phyloP scores from a whole-genome alignment of 2,113 vertebrate genomes.

The Pandion haliaetus region DNA sequence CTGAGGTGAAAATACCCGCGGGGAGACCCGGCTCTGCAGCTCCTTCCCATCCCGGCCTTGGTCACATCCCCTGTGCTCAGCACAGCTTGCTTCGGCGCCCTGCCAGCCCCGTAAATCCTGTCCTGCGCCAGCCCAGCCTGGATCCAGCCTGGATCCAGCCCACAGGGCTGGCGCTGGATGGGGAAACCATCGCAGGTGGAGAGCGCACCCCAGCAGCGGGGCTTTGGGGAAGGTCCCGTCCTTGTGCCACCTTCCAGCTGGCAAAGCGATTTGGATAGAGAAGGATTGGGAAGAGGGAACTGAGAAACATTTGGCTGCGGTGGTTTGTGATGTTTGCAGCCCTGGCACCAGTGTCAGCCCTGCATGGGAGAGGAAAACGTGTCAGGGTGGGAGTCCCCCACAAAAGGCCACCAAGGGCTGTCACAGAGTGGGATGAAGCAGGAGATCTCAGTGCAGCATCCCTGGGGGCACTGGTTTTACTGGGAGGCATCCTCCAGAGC shows the following conservation, averaged over 20 bases:
- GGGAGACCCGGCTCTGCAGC: not conserved
- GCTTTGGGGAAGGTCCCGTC: not conserved
- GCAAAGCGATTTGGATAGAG: not conserved
- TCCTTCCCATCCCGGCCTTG: not conserved
- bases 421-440: not conserved
- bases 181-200: not conserved
- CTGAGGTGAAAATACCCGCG: not conserved
- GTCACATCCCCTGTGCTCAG: not conserved
- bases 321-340: not conserved
- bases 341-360: rapidly evolving
- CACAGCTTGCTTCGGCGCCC: not conserved
- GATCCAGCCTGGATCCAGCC: not conserved
- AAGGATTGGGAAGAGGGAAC: not conserved
- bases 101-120: conserved; percentile 13
- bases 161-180: rapidly evolving
- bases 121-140: not conserved
- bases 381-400: not conserved
- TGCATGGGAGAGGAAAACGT: not conserved
- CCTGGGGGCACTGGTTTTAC: not conserved
- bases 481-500: not conserved
- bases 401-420: not conserved
- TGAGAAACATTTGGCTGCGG: not conserved
- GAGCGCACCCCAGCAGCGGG: not conserved
- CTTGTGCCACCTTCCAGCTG: not conserved
- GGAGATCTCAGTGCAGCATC: not conserved